Percentiles rank a stretch among this genome's conserved stretches.
These are phyloP conservation scores for Eudemis profundana DNA, from an alignment of 2,888 invertebrate genomes.

Conservation along the genomic window DNA sequence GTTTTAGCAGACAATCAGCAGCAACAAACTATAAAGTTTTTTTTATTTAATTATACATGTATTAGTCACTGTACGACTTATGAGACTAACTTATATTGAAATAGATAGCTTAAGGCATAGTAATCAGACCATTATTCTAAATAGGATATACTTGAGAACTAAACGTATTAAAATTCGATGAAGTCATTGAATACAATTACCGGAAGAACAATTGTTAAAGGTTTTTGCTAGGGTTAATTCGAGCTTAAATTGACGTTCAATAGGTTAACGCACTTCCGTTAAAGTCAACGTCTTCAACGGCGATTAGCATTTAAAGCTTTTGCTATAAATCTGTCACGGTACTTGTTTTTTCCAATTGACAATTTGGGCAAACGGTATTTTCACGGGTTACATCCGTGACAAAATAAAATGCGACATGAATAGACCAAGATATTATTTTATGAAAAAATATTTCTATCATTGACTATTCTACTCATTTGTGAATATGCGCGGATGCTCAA, in stretches of 20 bases:
- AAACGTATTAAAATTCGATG: constrained; percentile 22
- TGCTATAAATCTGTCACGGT: constrained; percentile 32
- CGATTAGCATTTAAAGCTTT: constrained; percentile 41
- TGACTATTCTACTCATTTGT: not conserved
- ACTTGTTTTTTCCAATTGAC: constrained; percentile 23
- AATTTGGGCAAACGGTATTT: constrained; percentile 7
- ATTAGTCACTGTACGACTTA: too few relatives aligned
- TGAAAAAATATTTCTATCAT: too few relatives aligned
- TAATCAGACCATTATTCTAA: constrained; percentile 9
- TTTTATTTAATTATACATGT: too few relatives aligned
- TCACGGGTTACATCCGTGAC: not conserved
- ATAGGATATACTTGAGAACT: constrained; percentile 14
- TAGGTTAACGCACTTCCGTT: constrained; percentile 41
- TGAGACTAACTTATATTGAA: not conserved
- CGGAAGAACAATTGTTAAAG: constrained; percentile 33
- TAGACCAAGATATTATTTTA: too few relatives aligned
- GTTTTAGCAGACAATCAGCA: too few relatives aligned
- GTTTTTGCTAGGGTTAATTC: constrained; percentile 36
- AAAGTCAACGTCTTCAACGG: constrained; percentile 33
- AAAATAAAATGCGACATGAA: constrained; percentile 1
- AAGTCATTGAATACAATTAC: constrained; percentile 37
- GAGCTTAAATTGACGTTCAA: constrained; percentile 31
- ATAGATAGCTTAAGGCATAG: not conserved
- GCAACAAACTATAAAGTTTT: too few relatives aligned
- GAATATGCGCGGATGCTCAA: constrained; percentile 4